Evolutionary conservation across 1,140 invertebrate genomes (phyloP).

Genomic region (Onthophagus taurus): DNA sequence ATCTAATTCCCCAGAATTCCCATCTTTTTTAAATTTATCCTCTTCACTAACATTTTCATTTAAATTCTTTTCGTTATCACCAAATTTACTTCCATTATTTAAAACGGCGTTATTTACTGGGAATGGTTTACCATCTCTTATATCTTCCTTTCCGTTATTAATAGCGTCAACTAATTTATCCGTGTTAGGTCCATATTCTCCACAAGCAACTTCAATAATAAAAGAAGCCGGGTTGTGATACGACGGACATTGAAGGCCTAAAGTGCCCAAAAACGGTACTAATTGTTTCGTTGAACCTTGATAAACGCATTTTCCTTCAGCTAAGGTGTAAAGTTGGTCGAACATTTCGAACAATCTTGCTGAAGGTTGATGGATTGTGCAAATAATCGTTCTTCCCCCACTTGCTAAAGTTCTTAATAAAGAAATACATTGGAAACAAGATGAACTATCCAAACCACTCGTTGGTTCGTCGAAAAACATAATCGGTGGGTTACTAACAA

Average conservation of each 20-base stretch:
- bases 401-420: slow-evolving; percentile 78
- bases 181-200: slow-evolving; percentile 88
- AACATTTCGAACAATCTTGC: slow-evolving; percentile 96
- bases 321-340: slow-evolving; percentile 87
- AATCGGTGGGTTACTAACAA: slow-evolving; percentile 91
- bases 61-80: slow-evolving; percentile 20
- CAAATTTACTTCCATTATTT: slow-evolving; percentile 50
- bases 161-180: slow-evolving; percentile 68
- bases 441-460: slow-evolving; percentile 88
- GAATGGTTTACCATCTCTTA: slow-evolving; percentile 53
- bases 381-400: slow-evolving; percentile 87
- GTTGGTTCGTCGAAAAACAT: slow-evolving; percentile 99
- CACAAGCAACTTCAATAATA: slow-evolving; percentile 90
- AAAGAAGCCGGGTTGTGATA: slow-evolving; percentile 97
- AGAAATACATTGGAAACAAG: slow-evolving; percentile 88
- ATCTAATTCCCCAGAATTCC: not conserved
- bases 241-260: slow-evolving; percentile 79
- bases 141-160: slow-evolving; percentile 70
- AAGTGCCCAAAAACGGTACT: slow-evolving; percentile 76
- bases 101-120: slow-evolving; percentile 48
- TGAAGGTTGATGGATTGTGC: slow-evolving; percentile 96
- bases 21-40: too few species aligned
- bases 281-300: slow-evolving; percentile 76
- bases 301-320: slow-evolving; percentile 91
- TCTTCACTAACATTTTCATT: slow-evolving; percentile 32